Percentiles rank a stretch among this genome's conserved stretches.
Evolutionary conservation across 2,113 vertebrate species (phyloP).

Genomic region (Phylloscopus trochilus): DNA sequence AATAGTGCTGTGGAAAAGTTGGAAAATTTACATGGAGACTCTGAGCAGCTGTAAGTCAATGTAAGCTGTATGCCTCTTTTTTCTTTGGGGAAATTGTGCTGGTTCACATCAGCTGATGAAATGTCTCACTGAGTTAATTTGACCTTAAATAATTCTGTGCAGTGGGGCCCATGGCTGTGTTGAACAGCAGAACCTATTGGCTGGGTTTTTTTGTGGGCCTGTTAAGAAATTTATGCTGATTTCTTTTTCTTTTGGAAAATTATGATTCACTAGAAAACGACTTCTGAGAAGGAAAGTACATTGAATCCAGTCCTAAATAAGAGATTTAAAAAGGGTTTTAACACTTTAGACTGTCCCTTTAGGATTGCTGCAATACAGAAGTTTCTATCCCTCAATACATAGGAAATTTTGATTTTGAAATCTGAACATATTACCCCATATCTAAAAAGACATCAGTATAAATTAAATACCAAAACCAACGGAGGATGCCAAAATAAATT

Average conservation of each 20-base stretch:
- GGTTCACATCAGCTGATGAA: background rate
- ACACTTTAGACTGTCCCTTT: background rate
- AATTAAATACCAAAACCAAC: background rate
- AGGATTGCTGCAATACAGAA: background rate
- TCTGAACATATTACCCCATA: background rate
- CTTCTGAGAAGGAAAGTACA: background rate
- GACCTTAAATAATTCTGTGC: background rate
- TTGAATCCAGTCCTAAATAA: background rate
- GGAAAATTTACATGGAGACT: background rate
- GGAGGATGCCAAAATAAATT: background rate
- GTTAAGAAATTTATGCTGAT: background rate
- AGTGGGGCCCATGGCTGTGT: too few species aligned
- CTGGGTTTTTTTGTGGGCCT: background rate
- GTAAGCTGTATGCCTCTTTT: rapidly evolving
- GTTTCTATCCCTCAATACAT: background rate
- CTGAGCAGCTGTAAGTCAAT: background rate
- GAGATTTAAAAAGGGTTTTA: background rate
- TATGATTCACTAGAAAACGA: background rate
- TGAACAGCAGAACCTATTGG: background rate
- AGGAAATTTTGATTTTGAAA: background rate
- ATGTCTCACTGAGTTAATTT: background rate
- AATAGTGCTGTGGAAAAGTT: background rate
- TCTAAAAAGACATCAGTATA: background rate
- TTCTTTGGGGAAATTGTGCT: background rate
- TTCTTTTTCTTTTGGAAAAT: background rate